Conservation (phyloP, 64 coral and sea anemone species). For the Stylophora pistillata region DNA sequence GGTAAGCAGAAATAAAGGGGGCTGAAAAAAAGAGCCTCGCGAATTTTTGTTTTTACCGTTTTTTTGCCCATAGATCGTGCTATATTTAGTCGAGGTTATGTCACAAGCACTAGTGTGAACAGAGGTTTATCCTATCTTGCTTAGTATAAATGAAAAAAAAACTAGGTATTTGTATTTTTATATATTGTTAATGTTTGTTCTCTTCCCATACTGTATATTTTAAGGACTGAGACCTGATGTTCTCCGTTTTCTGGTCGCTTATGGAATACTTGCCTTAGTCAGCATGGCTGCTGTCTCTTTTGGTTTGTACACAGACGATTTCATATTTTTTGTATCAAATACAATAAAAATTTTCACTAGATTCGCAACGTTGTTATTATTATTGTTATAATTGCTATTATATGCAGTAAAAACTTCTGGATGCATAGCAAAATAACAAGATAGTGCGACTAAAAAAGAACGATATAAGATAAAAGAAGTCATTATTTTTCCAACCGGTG, state of each 20-base stretch:
- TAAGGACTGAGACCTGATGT: conserved; percentile 11
- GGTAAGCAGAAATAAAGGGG: background rate
- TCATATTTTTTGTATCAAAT: background rate
- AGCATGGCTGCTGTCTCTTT: conserved; percentile 30
- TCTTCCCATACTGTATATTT: background rate
- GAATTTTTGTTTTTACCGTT: background rate
- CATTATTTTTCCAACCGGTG: too few relatives aligned
- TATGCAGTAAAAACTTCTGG: too few relatives aligned
- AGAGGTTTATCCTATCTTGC: background rate
- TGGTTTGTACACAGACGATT: background rate
- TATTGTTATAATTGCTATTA: too few relatives aligned
- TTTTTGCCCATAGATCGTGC: too few relatives aligned
- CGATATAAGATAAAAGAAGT: too few relatives aligned
- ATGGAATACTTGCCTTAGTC: conserved; percentile 25
- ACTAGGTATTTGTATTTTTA: too few relatives aligned
- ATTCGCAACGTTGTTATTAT: too few relatives aligned
- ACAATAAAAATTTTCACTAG: background rate
- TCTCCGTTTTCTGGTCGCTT: background rate
- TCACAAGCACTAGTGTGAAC: too few relatives aligned
- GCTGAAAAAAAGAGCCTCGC: background rate
- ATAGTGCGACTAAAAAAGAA: too few relatives aligned
- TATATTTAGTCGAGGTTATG: too few relatives aligned
- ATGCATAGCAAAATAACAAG: too few relatives aligned
- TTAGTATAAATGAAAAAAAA: background rate
- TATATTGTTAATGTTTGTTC: background rate